Conservation (phyloP, 2,888 invertebrate species). For the Argyresthia goedartella region DNA sequence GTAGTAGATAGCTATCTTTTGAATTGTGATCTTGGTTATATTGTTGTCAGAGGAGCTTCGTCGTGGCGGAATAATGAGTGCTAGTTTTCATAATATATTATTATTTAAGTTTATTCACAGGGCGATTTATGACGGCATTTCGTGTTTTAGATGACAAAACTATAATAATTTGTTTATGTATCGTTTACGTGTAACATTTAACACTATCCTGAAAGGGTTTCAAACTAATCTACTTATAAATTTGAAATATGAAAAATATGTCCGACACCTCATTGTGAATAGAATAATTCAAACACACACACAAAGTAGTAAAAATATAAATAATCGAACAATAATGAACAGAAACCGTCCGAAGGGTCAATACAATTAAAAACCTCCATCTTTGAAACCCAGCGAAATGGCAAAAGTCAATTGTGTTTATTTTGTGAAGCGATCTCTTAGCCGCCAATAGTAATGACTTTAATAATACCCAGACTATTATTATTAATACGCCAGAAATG, state of each 20-base stretch:
- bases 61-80: slow-evolving; percentile 4
- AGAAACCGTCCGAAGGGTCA: slow-evolving; percentile 49
- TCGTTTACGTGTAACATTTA: neutral
- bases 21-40: neutral
- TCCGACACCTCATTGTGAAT: neutral
- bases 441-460: slow-evolving; percentile 40
- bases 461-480: slow-evolving; percentile 53
- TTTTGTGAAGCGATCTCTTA: slow-evolving; percentile 29
- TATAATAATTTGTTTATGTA: neutral
- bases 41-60: slow-evolving; percentile 19
- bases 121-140: neutral
- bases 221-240: neutral
- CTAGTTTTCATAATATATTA: neutral
- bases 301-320: slow-evolving; percentile 8
- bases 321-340: slow-evolving; percentile 37
- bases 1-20: slow-evolving; percentile 1
- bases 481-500: slow-evolving; percentile 30
- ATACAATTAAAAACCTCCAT: slow-evolving; percentile 55
- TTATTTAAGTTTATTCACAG: neutral
- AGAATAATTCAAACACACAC: neutral
- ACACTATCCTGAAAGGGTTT: neutral
- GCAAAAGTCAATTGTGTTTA: slow-evolving; percentile 65
- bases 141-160: neutral
- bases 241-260: no score
- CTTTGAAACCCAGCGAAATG: slow-evolving; percentile 59